These are phyloP conservation scores for Azemiops feae DNA, from an alignment of 2,113 vertebrate species.

Conservation along the genomic window DNA sequence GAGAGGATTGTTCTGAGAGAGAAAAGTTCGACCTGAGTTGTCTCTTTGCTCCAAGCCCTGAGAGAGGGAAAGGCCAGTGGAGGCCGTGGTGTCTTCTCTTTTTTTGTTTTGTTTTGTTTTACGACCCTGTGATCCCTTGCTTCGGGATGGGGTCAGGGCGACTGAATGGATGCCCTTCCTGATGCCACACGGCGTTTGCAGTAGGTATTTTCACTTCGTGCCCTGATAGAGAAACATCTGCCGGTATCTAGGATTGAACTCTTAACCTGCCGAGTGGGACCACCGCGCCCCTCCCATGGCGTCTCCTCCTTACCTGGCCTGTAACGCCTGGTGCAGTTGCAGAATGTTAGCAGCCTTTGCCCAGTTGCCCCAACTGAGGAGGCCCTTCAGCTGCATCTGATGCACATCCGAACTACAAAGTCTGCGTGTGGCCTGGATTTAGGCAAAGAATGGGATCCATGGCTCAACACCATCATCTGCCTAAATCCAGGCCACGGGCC, in stretches of 20 bases:
- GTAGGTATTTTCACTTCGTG: too few species aligned
- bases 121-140: too few species aligned
- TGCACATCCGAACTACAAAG: not conserved
- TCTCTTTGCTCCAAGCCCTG: not conserved
- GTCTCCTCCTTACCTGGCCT: not conserved
- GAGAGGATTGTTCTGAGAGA: not conserved
- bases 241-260: too few species aligned
- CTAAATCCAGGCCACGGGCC: not conserved
- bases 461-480: not conserved
- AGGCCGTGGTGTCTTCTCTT: not conserved
- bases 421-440: not conserved
- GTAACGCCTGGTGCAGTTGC: not conserved
- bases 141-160: too few species aligned
- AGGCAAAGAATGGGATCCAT: not conserved
- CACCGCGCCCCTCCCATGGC: too few species aligned
- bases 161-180: too few species aligned
- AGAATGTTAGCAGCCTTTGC: not conserved
- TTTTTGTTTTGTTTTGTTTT: too few species aligned
- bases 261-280: too few species aligned
- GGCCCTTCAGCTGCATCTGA: not conserved
- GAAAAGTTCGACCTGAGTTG: not conserved
- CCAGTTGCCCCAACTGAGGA: not conserved
- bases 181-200: too few species aligned
- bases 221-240: too few species aligned
- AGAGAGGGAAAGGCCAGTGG: not conserved